phyloP scores from a whole-genome alignment of 2,113 vertebrate species.

The Thryonomys swinderianus region DNA sequence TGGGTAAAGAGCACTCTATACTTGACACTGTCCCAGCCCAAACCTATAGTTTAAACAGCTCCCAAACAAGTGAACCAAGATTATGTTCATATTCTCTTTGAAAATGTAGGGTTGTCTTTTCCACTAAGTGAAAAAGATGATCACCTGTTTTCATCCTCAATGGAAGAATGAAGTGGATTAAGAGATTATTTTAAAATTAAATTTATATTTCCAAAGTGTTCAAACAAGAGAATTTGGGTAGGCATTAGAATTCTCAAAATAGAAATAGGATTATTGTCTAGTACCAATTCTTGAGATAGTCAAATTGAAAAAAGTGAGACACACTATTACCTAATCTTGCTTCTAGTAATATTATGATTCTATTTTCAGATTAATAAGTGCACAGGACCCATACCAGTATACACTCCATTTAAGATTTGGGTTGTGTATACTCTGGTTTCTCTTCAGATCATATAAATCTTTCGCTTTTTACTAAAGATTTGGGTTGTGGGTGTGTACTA shows the following conservation, averaged over 20 bases:
- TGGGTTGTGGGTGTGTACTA: background rate
- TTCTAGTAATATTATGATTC: background rate
- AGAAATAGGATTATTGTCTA: background rate
- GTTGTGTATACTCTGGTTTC: too few relatives aligned
- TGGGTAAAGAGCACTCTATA: background rate
- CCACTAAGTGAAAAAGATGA: background rate
- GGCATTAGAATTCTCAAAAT: background rate
- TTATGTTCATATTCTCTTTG: background rate
- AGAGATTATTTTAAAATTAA: constrained; percentile 29
- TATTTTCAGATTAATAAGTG: background rate
- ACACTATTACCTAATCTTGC: background rate
- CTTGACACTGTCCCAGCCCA: background rate
- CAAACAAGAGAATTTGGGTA: constrained; percentile 4
- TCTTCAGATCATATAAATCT: too few relatives aligned
- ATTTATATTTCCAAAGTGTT: background rate
- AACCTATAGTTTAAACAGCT: background rate
- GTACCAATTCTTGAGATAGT: background rate
- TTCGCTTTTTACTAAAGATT: too few relatives aligned
- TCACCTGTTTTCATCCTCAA: background rate
- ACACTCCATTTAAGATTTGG: background rate
- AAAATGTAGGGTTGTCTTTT: background rate
- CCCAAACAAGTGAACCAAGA: background rate
- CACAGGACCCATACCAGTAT: background rate
- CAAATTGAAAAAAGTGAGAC: background rate
- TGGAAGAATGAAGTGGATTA: background rate